A percentile compares a stretch with the other conserved stretches of the same genome.
phyloP scores from a whole-genome alignment of 2,113 vertebrate species.

The Lynx canadensis region DNA sequence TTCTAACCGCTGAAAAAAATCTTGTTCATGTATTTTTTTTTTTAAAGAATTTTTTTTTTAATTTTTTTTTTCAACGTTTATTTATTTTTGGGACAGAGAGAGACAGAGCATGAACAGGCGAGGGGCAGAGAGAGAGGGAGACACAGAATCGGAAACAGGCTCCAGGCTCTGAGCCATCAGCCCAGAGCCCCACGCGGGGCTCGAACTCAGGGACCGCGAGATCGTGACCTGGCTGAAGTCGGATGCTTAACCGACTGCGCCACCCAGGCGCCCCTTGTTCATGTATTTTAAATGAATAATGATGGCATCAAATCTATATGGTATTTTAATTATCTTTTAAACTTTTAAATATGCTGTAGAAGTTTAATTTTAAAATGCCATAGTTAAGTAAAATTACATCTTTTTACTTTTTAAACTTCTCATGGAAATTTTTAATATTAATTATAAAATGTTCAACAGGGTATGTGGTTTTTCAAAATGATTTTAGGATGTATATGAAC shows the following conservation, averaged over 20 bases:
- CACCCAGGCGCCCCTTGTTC: neutral
- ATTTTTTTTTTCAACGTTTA: too few species aligned
- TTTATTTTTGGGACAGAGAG: too few species aligned
- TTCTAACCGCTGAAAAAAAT: neutral
- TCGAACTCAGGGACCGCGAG: too few species aligned
- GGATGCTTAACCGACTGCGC: too few species aligned
- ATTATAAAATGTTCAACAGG: neutral
- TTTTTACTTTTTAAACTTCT: constrained; percentile 1
- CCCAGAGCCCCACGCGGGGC: too few species aligned
- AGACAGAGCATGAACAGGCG: too few species aligned
- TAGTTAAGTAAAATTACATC: neutral
- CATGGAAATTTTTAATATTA: neutral
- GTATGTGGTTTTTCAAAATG: neutral
- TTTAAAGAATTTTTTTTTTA: too few species aligned
- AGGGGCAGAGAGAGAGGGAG: too few species aligned
- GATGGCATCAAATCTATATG: neutral
- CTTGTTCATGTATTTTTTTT: constrained; percentile 20
- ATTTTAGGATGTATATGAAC: neutral
- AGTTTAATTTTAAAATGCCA: neutral
- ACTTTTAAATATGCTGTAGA: neutral
- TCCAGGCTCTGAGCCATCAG: too few species aligned
- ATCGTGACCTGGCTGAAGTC: too few species aligned
- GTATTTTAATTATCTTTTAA: constrained; percentile 42
- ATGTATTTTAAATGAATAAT: constrained; percentile 41
- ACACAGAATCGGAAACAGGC: too few species aligned